Base-by-base conservation (phyloP, 2,113 vertebrate genomes). In the Platichthys stellatus region DNA sequence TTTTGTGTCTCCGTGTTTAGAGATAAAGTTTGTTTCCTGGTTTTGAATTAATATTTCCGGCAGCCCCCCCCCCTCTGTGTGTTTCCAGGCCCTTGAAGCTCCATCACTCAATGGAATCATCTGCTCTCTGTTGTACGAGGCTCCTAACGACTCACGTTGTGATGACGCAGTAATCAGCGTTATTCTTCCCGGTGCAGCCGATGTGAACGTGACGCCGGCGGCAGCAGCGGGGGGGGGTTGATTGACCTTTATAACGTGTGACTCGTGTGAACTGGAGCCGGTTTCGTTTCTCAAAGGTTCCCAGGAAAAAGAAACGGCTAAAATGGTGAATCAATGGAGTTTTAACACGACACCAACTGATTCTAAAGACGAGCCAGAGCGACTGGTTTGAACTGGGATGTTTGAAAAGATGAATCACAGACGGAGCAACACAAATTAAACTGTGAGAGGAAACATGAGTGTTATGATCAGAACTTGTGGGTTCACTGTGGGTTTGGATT, bases 141-240 rank as follows among this genome's bases (percentile, higher is more conserved):
- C 53, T 71, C 47, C 59, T 87, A 70, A 82, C 75, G 78, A 84
- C 67, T 80, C 49, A 14, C 59, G 78, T 82, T 73, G 54, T 47
- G 66, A 75, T 4, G 18, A 51, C 18, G 43, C 66, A 63, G 69
- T 53, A 17, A 86, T 90, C 79, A 84, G 79, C 35, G 5, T 67
- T 14, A 80, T 86, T 89, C 82, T 87, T 24, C 10, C n/a, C n/a
- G n/a, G n/a, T n/a, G n/a, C n/a, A n/a, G n/a, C n/a, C n/a, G n/a
- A n/a, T n/a, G n/a, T n/a, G n/a, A n/a, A 18, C 28, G 28, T 28
- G 28, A 4, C 26, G 26, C 26, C 26, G 26, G 3, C 2, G 26
- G 58, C 78, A 54, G 67, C 80, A 53, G 80, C 47, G 14, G 43
- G 78, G 14, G 72, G 26, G 23, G 23, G 23, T 28, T 84, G 85